A percentile compares a stretch with the other conserved stretches of the same genome.
These are phyloP conservation scores for Neocrepidodera transversa DNA, from an alignment of 2,888 invertebrate genomes.

Conservation along the genomic window DNA sequence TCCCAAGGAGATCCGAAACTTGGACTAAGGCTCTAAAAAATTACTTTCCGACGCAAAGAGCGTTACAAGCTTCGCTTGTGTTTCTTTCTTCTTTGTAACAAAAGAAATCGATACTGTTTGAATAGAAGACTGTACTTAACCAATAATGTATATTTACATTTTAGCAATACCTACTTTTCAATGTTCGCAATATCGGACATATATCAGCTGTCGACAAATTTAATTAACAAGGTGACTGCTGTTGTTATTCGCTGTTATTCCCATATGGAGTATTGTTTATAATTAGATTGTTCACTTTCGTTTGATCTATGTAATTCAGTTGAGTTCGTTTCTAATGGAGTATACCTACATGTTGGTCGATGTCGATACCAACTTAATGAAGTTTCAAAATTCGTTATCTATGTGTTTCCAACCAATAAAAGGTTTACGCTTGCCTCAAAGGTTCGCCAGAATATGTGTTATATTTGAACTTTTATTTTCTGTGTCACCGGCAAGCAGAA, in stretches of 20 bases:
- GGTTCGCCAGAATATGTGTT: slow-evolving; percentile 2
- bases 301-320: slow-evolving; percentile 40
- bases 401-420: slow-evolving; percentile 25
- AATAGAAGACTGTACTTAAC: no score
- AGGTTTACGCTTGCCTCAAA: slow-evolving; percentile 19
- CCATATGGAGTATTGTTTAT: slow-evolving; percentile 30
- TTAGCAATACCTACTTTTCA: neutral
- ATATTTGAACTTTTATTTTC: slow-evolving; percentile 13
- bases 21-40: no score
- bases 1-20: no score
- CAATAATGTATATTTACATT: no score
- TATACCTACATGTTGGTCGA: slow-evolving; percentile 9
- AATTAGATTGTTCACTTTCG: slow-evolving; percentile 39
- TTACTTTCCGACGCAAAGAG: no score
- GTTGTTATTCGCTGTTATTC: slow-evolving; percentile 4
- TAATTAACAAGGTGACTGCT: slow-evolving; percentile 8
- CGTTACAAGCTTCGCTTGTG: no score
- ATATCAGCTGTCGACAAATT: slow-evolving; percentile 2
- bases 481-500: neutral
- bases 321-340: slow-evolving; percentile 34
- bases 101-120: no score
- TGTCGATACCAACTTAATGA: slow-evolving; percentile 27
- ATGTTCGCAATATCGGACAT: neutral
- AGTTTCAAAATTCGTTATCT: slow-evolving; percentile 31
- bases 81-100: no score